phyloP scores from a whole-genome alignment of 2,888 invertebrate genomes.

The Sphaerophoria taeniata region DNA sequence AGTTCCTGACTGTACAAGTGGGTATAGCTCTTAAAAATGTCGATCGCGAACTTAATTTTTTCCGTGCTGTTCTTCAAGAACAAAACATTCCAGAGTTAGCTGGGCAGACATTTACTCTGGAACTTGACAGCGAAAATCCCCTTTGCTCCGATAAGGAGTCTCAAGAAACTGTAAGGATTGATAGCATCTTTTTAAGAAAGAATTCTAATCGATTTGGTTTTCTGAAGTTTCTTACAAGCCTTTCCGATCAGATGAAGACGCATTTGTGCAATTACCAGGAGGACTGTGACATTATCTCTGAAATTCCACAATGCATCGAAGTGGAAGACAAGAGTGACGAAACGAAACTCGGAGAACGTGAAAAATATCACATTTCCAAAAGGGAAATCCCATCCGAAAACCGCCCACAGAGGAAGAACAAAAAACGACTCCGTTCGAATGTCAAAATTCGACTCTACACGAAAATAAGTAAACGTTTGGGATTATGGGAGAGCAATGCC shows the following conservation, averaged over 20 bases:
- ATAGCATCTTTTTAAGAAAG: background rate
- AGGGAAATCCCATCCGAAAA: constrained; percentile 28
- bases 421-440: constrained; percentile 63
- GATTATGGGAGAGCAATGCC: constrained; percentile 78
- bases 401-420: constrained; percentile 22
- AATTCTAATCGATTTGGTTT: background rate
- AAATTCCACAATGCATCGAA: constrained; percentile 74
- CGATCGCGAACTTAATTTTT: background rate
- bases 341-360: constrained; percentile 53
- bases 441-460: constrained; percentile 75
- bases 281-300: constrained; percentile 75
- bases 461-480: constrained; percentile 76
- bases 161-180: constrained; percentile 53
- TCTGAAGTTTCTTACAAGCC: constrained; percentile 38
- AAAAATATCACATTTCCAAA: constrained; percentile 61
- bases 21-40: background rate
- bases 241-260: constrained; percentile 70
- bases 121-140: constrained; percentile 81
- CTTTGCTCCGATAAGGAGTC: constrained; percentile 81
- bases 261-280: constrained; percentile 75
- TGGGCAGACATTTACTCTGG: constrained; percentile 83
- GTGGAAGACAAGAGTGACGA: constrained; percentile 40
- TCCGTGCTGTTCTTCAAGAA: constrained; percentile 78
- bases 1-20: constrained; percentile 85
- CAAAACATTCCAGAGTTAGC: constrained; percentile 83